These are phyloP conservation scores for Lochmaea crataegi DNA, from an alignment of 2,888 invertebrate genomes.

Conservation along the genomic window DNA sequence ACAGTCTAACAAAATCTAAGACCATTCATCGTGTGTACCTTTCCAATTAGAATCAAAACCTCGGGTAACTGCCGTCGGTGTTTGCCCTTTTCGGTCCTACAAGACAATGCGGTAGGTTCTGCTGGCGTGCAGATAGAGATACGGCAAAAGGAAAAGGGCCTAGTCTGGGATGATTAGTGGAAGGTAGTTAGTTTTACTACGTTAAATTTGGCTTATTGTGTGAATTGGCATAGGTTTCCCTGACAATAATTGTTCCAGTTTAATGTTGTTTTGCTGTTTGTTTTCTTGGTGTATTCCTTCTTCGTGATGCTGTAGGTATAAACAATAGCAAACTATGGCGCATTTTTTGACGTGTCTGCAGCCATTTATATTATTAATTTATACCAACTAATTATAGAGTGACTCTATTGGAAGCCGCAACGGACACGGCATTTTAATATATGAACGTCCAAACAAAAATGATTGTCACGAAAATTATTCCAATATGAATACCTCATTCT, in stretches of 20 bases:
- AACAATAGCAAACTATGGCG: too few species aligned
- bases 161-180: constrained; percentile 25
- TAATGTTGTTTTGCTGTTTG: background rate
- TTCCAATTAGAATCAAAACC: constrained; percentile 41
- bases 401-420: constrained; percentile 1
- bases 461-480: background rate
- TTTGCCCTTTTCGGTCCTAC: constrained; percentile 29
- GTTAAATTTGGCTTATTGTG: constrained; percentile 26
- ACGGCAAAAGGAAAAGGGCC: constrained; percentile 11
- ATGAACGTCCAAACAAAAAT: background rate
- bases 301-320: too few species aligned
- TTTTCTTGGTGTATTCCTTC: background rate
- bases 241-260: background rate
- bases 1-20: constrained; percentile 33
- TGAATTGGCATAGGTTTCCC: constrained; percentile 8
- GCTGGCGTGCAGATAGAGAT: background rate
- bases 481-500: background rate
- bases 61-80: constrained; percentile 21
- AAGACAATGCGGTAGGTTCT: constrained; percentile 13
- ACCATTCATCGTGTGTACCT: constrained; percentile 39
- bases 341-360: background rate
- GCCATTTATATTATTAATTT: background rate
- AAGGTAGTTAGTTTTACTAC: constrained; percentile 22
- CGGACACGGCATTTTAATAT: background rate
- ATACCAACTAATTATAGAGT: constrained; percentile 4